These are phyloP conservation scores for Epinotia bilunana DNA, from an alignment of 2,888 invertebrate genomes.

Conservation along the genomic window DNA sequence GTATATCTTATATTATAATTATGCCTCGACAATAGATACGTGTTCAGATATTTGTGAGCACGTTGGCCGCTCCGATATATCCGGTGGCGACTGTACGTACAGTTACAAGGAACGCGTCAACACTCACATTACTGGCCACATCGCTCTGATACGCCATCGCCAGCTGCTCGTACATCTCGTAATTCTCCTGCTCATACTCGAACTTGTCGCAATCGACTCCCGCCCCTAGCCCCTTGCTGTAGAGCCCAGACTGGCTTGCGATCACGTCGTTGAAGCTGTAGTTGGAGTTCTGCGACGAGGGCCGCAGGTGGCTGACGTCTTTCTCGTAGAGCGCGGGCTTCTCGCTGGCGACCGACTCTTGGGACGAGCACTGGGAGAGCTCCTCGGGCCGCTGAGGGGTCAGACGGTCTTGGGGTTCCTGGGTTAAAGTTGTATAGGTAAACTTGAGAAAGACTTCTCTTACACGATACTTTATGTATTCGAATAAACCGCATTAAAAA, in stretches of 20 bases:
- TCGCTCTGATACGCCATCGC: constrained; percentile 81
- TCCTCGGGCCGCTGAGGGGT: constrained; percentile 55
- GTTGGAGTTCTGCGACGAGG: constrained; percentile 74
- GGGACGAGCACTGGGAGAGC: constrained; percentile 67
- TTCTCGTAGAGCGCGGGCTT: constrained; percentile 64
- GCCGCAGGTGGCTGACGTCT: constrained; percentile 73
- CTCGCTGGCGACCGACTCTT: constrained; percentile 63
- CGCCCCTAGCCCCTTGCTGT: constrained; percentile 55
- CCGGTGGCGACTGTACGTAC: too few relatives aligned
- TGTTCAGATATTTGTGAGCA: too few relatives aligned
- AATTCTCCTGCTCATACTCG: constrained; percentile 66
- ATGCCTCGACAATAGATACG: too few relatives aligned
- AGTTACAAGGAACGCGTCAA: not conserved
- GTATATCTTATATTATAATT: too few relatives aligned
- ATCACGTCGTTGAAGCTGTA: constrained; percentile 76
- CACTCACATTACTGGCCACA: constrained; percentile 70
- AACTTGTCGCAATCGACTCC: constrained; percentile 58
- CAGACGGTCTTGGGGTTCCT: constrained; percentile 47
- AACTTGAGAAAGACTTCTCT: too few relatives aligned
- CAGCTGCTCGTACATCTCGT: constrained; percentile 77
- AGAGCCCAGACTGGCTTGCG: constrained; percentile 59
- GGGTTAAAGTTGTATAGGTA: constrained; percentile 33
- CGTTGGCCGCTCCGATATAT: too few relatives aligned
- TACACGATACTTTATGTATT: too few relatives aligned
- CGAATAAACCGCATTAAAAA: too few relatives aligned